Percentiles rank a stretch among this genome's conserved stretches.
phyloP scores from a whole-genome alignment of 2,113 vertebrate genomes.

The Corythaixoides concolor region DNA sequence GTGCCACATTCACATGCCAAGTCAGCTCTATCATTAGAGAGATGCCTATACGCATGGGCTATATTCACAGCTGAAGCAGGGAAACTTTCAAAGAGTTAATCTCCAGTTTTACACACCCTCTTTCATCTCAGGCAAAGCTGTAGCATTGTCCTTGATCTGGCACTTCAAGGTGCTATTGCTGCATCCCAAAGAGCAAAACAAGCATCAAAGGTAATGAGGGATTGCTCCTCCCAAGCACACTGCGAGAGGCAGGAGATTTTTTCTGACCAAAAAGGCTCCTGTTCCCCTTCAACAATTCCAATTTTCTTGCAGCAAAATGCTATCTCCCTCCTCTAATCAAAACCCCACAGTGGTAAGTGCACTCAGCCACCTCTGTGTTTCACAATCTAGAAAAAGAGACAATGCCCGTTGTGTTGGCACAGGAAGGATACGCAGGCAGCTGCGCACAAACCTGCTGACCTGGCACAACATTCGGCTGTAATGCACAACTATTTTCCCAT shows the following conservation, averaged over 20 bases:
- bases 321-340: not conserved
- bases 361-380: not conserved
- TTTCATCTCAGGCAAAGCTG: not conserved
- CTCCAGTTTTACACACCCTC: not conserved
- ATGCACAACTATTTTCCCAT: not conserved
- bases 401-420: not conserved
- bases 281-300: not conserved
- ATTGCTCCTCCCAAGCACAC: not conserved
- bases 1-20: not conserved
- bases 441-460: not conserved
- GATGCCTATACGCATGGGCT: not conserved
- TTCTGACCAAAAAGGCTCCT: not conserved
- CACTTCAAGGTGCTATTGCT: not conserved
- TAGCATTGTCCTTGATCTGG: not conserved
- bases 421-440: not conserved
- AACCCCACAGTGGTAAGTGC: not conserved
- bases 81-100: not conserved
- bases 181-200: not conserved
- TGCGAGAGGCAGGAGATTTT: not conserved
- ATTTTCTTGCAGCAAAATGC: not conserved
- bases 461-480: not conserved
- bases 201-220: not conserved
- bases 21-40: not conserved
- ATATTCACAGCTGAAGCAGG: not conserved
- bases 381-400: not conserved